Evolutionary conservation across 2,113 vertebrate species (phyloP).

Genomic region (Seriola dumerili): DNA sequence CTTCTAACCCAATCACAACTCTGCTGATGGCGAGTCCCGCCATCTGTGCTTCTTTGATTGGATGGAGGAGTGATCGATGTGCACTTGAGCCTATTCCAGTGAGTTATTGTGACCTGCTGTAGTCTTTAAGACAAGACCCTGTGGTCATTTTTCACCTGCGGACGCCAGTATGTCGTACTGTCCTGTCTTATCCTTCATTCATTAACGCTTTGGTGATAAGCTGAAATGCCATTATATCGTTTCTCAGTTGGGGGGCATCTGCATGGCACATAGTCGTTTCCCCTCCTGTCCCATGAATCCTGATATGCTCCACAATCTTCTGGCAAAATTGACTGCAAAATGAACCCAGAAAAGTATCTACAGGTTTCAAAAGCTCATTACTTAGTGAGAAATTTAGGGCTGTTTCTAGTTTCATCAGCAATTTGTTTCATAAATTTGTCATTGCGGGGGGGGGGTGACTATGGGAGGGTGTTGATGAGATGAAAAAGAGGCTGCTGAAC

Average conservation of each 20-base stretch:
- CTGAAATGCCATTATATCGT: conserved; percentile 39
- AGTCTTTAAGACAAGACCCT: conserved; percentile 68
- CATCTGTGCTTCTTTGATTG: conserved; percentile 74
- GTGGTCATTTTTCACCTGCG: conserved; percentile 59
- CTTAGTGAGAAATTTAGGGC: not conserved
- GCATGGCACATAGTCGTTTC: not conserved
- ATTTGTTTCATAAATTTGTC: not conserved
- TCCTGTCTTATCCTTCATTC: conserved; percentile 34
- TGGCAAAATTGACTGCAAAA: too few species aligned
- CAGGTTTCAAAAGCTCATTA: not conserved
- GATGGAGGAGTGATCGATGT: conserved; percentile 73
- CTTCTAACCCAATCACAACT: conserved; percentile 78
- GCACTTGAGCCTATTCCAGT: conserved; percentile 72
- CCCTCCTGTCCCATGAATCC: not conserved
- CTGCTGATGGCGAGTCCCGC: conserved; percentile 64
- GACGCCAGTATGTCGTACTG: conserved; percentile 37
- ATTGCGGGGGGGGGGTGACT: not conserved
- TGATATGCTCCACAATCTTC: not conserved
- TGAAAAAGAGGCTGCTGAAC: not conserved
- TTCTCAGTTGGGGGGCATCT: not conserved
- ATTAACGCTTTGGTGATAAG: conserved; percentile 53
- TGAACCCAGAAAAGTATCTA: too few species aligned
- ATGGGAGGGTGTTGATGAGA: not conserved
- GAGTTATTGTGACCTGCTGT: conserved; percentile 67
- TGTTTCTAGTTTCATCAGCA: not conserved